Base-by-base conservation (phyloP, 2,797 vertebrate genomes). In the Cetoscarus ocellatus region DNA sequence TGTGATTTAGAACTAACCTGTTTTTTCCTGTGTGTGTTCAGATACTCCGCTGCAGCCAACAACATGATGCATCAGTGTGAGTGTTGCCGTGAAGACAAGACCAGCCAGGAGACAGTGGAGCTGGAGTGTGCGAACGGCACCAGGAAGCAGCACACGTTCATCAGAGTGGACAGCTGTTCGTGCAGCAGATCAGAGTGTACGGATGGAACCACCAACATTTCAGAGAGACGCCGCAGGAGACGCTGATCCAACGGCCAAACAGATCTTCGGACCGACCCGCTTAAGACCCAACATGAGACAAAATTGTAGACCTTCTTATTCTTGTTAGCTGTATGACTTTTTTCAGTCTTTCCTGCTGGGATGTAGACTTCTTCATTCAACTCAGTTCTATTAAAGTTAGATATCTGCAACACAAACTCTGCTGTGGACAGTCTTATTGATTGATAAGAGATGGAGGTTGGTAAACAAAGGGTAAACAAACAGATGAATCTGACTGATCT, bases 1-100 rank as follows among this genome's bases (percentile, higher is more conserved):
- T 10, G 40, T 42, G 40, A 11, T 10, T 42, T 5, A 13, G 27
- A 27, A 27, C 27, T 27, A 12, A 38, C 35, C 34, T 48, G 40
- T 8, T 44, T 11, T 60, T 62, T n/a, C 57, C 10, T 40, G 39
- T 76, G 1, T 79, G 7, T 64, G 0, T 65, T 0, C 85, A 98
- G 97, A 62, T 97, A 97, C 78, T 96, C 96, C 5, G 71, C 87
- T 36, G 94, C 91, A 44, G 84, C 92, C 0, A 94, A 87, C 77
- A 49, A 34, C 43, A 91, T 97, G 87, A 70, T 91, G 51, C 95
- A 93, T 45, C 70, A 80, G 9, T 99, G 98, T 59, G 83, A 90
- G 42, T 99, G 97, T 85, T 99, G 97, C 86, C 94, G 87, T 56
- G 96, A 97, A 82, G 86, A 49, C 54, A 72, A 19, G 66, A 93